A percentile compares a stretch with the other conserved stretches of the same genome.
These are phyloP conservation scores for Cacatua alba DNA, from an alignment of 2,113 vertebrate species.

Conservation along the genomic window DNA sequence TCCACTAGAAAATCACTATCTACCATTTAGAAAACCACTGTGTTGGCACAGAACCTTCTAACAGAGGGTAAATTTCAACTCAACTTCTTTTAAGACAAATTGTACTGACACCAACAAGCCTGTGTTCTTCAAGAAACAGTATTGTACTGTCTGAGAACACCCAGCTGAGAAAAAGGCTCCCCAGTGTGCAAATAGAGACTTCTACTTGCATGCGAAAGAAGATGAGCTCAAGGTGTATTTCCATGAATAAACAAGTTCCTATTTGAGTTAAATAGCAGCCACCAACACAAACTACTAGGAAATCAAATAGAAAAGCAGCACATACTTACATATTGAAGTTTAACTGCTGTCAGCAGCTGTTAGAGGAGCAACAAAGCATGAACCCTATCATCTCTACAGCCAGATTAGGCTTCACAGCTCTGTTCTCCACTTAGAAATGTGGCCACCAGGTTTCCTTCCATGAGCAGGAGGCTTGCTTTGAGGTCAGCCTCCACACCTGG, in stretches of 20 bases:
- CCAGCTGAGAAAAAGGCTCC: neutral
- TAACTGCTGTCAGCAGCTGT: accelerated
- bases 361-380: accelerated
- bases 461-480: accelerated
- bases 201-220: neutral
- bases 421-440: accelerated
- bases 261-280: neutral
- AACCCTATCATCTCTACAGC: accelerated
- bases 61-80: neutral
- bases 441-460: accelerated
- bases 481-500: neutral
- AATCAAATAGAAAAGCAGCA: accelerated
- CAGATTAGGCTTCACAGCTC: neutral
- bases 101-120: neutral
- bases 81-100: accelerated
- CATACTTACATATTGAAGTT: neutral
- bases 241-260: neutral
- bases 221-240: neutral
- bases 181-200: accelerated
- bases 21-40: neutral
- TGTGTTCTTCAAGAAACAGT: accelerated
- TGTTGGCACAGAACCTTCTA: neutral
- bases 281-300: accelerated
- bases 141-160: accelerated
- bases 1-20: neutral